Evolutionary conservation across 2,113 vertebrate species (phyloP).

Genomic region (Aphelocoma coerulescens): DNA sequence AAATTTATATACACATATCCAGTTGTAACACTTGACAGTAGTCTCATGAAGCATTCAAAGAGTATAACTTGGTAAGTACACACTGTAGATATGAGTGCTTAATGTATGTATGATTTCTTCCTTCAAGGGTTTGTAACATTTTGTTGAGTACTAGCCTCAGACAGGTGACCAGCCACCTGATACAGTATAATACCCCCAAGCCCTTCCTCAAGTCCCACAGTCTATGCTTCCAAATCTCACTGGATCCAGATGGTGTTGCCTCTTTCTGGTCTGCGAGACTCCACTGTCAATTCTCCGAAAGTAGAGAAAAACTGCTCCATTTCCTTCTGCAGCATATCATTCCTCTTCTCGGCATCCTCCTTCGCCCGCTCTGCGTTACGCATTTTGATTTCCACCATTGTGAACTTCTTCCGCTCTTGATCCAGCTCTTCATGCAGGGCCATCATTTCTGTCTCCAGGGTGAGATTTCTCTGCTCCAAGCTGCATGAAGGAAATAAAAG

Average conservation of each 20-base stretch:
- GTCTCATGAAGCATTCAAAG: conserved; percentile 68
- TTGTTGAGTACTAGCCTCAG: conserved; percentile 63
- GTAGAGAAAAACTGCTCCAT: conserved; percentile 99
- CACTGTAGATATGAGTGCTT: conserved; percentile 60
- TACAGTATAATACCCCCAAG: conserved; percentile 40
- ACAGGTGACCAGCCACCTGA: conserved; percentile 74
- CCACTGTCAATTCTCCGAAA: conserved; percentile 91
- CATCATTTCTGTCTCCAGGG: conserved; percentile 91
- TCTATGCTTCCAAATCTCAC: conserved; percentile 64
- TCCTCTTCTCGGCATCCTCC: conserved; percentile 94
- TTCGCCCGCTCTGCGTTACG: conserved; percentile 94
- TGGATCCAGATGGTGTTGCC: conserved; percentile 96
- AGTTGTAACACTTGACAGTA: conserved; percentile 80
- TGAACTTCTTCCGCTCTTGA: conserved; percentile 97
- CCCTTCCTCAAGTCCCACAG: conserved; percentile 37
- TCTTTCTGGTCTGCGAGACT: conserved; percentile 86
- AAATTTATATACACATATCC: conserved; percentile 83
- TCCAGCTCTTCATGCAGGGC: conserved; percentile 91
- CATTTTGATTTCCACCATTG: conserved; percentile 99
- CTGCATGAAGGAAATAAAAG: conserved; percentile 63
- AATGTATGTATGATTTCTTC: conserved; percentile 42
- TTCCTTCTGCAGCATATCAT: conserved; percentile 96
- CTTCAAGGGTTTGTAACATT: conserved; percentile 55
- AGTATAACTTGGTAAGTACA: conserved; percentile 73
- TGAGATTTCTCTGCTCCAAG: conserved; percentile 91